phyloP scores from a whole-genome alignment of 2,797 vertebrate species.

The Rachycentron canadum region DNA sequence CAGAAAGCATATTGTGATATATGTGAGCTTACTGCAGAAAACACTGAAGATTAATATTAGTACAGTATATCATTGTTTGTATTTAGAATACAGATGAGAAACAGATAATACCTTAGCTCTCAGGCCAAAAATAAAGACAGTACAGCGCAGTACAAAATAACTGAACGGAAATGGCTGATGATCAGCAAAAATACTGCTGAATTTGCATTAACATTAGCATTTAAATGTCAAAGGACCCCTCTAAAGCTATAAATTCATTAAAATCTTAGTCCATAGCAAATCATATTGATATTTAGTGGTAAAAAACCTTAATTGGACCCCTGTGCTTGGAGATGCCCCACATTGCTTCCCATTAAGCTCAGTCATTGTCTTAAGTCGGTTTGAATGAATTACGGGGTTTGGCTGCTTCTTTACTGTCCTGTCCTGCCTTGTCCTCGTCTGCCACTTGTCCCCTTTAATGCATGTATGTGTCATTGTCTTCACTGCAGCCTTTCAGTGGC shows the following conservation, averaged over 20 bases:
- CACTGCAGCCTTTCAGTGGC: constrained; percentile 45
- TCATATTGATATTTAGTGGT: neutral
- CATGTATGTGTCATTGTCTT: constrained; percentile 59
- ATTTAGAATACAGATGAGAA: neutral
- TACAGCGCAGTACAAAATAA: neutral
- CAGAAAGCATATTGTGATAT: neutral
- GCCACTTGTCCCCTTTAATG: constrained; percentile 36
- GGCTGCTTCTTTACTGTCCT: constrained; percentile 30
- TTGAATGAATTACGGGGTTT: neutral
- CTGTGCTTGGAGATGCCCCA: neutral
- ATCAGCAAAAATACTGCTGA: neutral
- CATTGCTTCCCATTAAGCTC: neutral
- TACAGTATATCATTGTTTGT: neutral
- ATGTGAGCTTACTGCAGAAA: neutral
- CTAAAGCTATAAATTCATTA: neutral
- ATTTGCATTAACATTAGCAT: neutral
- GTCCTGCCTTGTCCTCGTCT: constrained; percentile 46
- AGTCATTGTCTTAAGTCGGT: constrained; percentile 8
- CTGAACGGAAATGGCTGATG: neutral
- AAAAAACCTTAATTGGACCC: too few relatives aligned
- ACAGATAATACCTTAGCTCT: neutral
- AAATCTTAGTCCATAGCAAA: neutral
- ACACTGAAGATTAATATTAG: neutral
- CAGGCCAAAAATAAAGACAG: neutral
- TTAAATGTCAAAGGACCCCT: neutral